Conservation (phyloP, 2,888 invertebrate species). For the Drosophila testacea region DNA sequence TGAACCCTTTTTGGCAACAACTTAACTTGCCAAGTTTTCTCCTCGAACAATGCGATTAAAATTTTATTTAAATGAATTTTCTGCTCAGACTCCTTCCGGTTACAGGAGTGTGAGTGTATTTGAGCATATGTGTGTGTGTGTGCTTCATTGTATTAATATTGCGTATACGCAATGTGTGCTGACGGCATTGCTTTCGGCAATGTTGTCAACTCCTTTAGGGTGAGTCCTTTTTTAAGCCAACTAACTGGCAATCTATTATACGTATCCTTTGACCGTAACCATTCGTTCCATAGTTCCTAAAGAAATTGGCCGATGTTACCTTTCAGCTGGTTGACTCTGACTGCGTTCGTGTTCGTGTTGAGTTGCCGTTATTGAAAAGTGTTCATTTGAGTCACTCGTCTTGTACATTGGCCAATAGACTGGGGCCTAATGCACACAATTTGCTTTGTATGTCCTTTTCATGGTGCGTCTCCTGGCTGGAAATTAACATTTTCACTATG, state of each 20-base stretch:
- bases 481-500: slow-evolving; percentile 69
- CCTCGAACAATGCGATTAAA: slow-evolving; percentile 49
- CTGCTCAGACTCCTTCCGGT: slow-evolving; percentile 35
- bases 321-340: slow-evolving; percentile 58
- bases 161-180: slow-evolving; percentile 38
- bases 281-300: slow-evolving; percentile 39
- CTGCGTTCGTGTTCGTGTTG: slow-evolving; percentile 29
- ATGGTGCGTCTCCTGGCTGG: slow-evolving; percentile 40
- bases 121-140: not conserved
- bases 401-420: slow-evolving; percentile 27
- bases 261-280: slow-evolving; percentile 76
- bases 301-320: slow-evolving; percentile 68
- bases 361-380: slow-evolving; percentile 71
- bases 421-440: slow-evolving; percentile 65
- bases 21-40: slow-evolving; percentile 22
- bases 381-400: slow-evolving; percentile 53
- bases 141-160: slow-evolving; percentile 30
- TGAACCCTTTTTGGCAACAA: slow-evolving; percentile 44
- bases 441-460: slow-evolving; percentile 63
- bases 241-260: slow-evolving; percentile 74
- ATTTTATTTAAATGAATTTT: slow-evolving; percentile 60
- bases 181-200: slow-evolving; percentile 7
- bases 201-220: slow-evolving; percentile 43
- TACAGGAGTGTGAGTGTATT: not conserved
- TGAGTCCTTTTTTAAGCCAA: slow-evolving; percentile 47